Conservation (phyloP, 2,888 invertebrate genomes). For the Neria commutata region DNA sequence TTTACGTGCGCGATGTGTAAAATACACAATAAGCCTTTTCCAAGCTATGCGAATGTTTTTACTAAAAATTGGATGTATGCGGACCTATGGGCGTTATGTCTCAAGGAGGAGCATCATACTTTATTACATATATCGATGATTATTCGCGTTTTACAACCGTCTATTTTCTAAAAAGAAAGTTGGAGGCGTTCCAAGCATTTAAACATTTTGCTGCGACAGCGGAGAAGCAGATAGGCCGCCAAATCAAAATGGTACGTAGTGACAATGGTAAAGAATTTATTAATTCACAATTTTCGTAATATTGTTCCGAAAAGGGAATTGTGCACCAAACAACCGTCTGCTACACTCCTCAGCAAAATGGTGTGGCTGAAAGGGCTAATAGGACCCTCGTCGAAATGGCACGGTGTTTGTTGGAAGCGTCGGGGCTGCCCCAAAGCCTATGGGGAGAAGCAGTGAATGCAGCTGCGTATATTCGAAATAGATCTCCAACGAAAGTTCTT, state of each 20-base stretch:
- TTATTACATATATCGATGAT: constrained; percentile 21
- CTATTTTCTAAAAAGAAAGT: constrained; percentile 23
- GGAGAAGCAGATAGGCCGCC: neutral
- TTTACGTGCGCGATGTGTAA: constrained; percentile 6
- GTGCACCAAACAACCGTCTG: constrained; percentile 27
- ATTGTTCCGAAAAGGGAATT: constrained; percentile 24
- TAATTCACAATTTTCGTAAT: constrained; percentile 23
- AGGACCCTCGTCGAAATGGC: constrained; percentile 33
- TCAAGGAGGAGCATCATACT: constrained; percentile 13
- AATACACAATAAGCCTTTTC: constrained; percentile 12
- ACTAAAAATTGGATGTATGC: constrained; percentile 19
- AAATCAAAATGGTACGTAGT: constrained; percentile 11
- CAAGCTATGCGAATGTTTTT: constrained; percentile 1
- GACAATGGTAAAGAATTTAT: constrained; percentile 12
- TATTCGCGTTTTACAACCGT: constrained; percentile 11
- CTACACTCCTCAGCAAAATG: constrained; percentile 35
- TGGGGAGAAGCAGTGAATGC: constrained; percentile 34
- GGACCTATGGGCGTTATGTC: constrained; percentile 15
- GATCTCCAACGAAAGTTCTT: constrained; percentile 25
- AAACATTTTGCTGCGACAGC: constrained; percentile 13
- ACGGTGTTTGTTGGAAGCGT: constrained; percentile 26
- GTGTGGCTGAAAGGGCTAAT: constrained; percentile 34
- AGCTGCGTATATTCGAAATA: constrained; percentile 31
- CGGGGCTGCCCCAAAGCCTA: constrained; percentile 23
- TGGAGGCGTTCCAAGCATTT: constrained; percentile 21